Percentiles rank a stretch among this genome's conserved stretches.
phyloP scores from a whole-genome alignment of 2,888 invertebrate species.

The Nemoura dubitans region DNA sequence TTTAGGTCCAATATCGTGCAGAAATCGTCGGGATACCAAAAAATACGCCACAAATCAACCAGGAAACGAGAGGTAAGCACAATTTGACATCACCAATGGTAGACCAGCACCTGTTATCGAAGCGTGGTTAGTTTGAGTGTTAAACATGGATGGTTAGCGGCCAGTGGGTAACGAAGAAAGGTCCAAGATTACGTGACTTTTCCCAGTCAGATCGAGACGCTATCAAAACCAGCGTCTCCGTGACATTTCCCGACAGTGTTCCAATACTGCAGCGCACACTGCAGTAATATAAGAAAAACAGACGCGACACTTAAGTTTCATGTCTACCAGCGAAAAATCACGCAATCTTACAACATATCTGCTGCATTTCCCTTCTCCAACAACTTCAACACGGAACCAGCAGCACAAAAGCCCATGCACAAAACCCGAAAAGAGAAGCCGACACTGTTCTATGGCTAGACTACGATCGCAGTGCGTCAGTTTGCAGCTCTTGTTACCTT shows the following conservation, averaged over 20 bases:
- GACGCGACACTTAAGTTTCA: neutral
- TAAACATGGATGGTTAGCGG: neutral
- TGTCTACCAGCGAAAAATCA: neutral
- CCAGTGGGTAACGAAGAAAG: neutral
- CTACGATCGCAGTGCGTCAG: neutral
- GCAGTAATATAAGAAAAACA: neutral
- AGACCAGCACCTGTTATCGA: neutral
- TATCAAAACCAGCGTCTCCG: neutral
- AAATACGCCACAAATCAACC: neutral
- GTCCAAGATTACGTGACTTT: neutral
- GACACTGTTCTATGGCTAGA: neutral
- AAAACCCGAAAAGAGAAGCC: neutral
- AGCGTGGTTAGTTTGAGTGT: neutral
- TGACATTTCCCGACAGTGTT: neutral
- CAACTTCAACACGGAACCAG: neutral
- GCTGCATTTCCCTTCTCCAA: neutral
- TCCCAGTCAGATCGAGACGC: neutral
- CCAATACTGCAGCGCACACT: neutral
- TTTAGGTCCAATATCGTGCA: neutral
- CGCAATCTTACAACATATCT: neutral
- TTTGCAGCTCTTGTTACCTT: constrained; percentile 54
- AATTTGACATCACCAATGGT: neutral
- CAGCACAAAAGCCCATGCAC: constrained; percentile 37
- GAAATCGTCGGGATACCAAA: neutral
- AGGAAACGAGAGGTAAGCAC: neutral